Percentiles rank a stretch among this genome's conserved stretches.
Conservation (phyloP, 1,140 invertebrate genomes). For the Microplitis mediator region DNA sequence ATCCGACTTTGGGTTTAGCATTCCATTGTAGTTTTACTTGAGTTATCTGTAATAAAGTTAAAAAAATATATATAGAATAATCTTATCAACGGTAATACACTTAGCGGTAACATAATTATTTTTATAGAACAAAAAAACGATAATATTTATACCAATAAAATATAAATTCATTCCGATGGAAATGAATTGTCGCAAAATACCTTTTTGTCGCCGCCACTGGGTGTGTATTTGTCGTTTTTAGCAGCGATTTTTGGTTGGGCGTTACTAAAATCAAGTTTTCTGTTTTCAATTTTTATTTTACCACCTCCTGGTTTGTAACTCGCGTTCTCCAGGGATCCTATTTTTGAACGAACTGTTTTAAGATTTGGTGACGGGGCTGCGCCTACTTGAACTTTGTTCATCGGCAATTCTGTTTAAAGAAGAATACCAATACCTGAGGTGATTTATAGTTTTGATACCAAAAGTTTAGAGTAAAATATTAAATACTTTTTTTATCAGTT, state of each 20-base stretch:
- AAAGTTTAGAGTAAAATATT: no score
- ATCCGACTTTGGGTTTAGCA: conserved; percentile 91
- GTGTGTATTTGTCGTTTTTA: conserved; percentile 88
- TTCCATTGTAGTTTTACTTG: conserved; percentile 90
- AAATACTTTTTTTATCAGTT: conserved; percentile 77
- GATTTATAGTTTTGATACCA: neutral
- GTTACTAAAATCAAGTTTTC: conserved; percentile 84
- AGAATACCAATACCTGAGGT: neutral
- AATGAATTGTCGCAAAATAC: conserved; percentile 56
- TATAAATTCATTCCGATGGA: neutral
- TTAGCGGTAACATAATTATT: no score
- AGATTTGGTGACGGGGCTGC: conserved; percentile 88
- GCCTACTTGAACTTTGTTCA: conserved; percentile 93
- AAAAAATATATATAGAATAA: neutral
- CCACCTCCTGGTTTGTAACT: conserved; percentile 91
- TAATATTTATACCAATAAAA: neutral
- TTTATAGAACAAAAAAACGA: neutral
- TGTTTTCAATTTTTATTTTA: conserved; percentile 87
- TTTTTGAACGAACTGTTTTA: conserved; percentile 89
- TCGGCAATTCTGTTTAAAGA: conserved; percentile 74
- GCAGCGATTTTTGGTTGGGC: conserved; percentile 83
- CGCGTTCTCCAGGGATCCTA: conserved; percentile 92
- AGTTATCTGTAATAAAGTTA: conserved; percentile 68
- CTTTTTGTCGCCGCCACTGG: conserved; percentile 91
- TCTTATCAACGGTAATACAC: neutral